Base-by-base conservation (phyloP, 2,888 invertebrate genomes). In the Drosophila glabriapex region DNA sequence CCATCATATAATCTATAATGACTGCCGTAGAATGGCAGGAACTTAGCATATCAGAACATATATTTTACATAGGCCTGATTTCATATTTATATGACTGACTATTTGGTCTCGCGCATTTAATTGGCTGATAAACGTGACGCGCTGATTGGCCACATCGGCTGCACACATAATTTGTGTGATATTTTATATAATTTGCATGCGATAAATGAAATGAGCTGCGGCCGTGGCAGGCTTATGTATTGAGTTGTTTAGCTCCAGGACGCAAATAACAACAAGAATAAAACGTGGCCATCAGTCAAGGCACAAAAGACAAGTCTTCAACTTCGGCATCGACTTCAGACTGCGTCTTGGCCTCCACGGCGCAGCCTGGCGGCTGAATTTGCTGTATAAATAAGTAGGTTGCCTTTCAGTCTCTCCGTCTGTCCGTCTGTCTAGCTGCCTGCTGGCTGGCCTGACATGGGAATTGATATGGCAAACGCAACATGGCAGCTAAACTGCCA, bases 181-280 rank as follows among this genome's bases (percentile, higher is more conserved):
- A 88, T 86, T 87, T 86, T 77, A 80, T 76, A 86, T 82, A 85
- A 88, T 83, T 89, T 81, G 70, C 56, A 79, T 85, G 87, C 82
- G 78, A 78, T 73, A 75, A 84, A 80, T 83, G 83, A 86, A 86
- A 80, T 89, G 80, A 81, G 82, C 76, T 75, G 68, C 77, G 66
- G 69, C 73, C n/a, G 41, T 33, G 52, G 60, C 66, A 75, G 72
- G 76, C 76, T 79, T 80, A 86, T 81, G 74, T 83, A 90, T 90
- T 89, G 82, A 89, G 90, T 90, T 90, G 90, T 90, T 90, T 81
- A 77, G 79, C 87, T 84, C 61, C 78, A 82, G 89, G 89, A 84
- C 69, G 61, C 75, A 35, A 66, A 46, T 43, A 55, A n/a, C 29
- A 59, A 60, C 39, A n/a, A 39, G 54, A 63, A 31, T 60, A 76